Conservation (phyloP, 2,888 invertebrate genomes). For the Danaus chrysippus region DNA sequence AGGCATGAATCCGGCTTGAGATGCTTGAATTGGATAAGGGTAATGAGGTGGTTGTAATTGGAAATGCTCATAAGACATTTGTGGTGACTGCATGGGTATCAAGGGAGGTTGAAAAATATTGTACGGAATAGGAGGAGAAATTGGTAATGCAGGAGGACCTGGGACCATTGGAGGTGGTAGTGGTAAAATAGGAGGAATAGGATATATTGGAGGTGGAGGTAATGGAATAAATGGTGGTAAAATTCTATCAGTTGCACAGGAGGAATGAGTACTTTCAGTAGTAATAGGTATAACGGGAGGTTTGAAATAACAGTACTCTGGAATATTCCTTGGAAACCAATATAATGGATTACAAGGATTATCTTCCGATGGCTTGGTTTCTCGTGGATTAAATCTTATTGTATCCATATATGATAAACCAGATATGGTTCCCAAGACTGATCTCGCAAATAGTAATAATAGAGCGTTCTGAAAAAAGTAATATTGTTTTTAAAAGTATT, state of each 20-base stretch:
- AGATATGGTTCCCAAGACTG: slow-evolving; percentile 41
- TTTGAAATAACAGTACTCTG: slow-evolving; percentile 39
- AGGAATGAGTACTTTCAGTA: slow-evolving; percentile 10
- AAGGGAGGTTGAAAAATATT: neutral
- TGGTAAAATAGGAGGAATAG: slow-evolving; percentile 13
- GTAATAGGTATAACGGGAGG: slow-evolving; percentile 16
- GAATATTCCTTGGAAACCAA: slow-evolving; percentile 53
- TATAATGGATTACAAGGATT: slow-evolving; percentile 62
- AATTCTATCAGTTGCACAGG: slow-evolving; percentile 21
- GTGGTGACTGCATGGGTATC: slow-evolving; percentile 31
- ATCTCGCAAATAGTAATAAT: slow-evolving; percentile 29
- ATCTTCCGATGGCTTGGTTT: slow-evolving; percentile 28
- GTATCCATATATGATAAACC: slow-evolving; percentile 49
- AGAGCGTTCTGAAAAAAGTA: slow-evolving; percentile 41
- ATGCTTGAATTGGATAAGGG: slow-evolving; percentile 16
- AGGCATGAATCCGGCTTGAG: slow-evolving; percentile 51
- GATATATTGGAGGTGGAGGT: slow-evolving; percentile 6
- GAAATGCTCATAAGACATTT: slow-evolving; percentile 14
- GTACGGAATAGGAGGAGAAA: slow-evolving; percentile 25
- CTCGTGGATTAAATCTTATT: slow-evolving; percentile 26
- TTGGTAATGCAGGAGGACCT: slow-evolving; percentile 31
- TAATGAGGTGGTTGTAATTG: slow-evolving; percentile 30
- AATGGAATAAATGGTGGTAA: slow-evolving; percentile 11
- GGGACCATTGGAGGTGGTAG: slow-evolving; percentile 17
- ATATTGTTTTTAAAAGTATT: neutral